These are phyloP conservation scores for Calameuta filiformis DNA, from an alignment of 2,888 invertebrate species.

Conservation along the genomic window DNA sequence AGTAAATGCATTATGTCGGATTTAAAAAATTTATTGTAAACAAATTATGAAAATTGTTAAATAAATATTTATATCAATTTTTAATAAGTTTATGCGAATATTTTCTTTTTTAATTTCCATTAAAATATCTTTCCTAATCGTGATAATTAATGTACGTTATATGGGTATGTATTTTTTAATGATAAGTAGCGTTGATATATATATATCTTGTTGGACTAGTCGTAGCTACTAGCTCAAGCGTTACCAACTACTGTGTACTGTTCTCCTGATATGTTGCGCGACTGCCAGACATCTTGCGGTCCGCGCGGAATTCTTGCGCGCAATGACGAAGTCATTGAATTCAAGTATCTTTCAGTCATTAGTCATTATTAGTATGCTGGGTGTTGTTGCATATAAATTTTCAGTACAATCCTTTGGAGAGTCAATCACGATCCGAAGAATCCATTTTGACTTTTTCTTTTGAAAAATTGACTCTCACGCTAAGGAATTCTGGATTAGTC, in stretches of 20 bases:
- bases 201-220: not conserved
- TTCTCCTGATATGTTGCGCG: conserved; percentile 42
- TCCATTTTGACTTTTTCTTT: not conserved
- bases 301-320: conserved; percentile 34
- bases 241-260: conserved; percentile 20
- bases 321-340: not conserved
- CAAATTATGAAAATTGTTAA: not conserved
- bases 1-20: no score
- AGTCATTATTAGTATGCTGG: not conserved
- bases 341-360: not conserved
- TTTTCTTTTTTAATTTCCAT: not conserved
- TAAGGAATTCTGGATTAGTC: not conserved
- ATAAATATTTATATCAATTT: not conserved
- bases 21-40: no score
- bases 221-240: not conserved
- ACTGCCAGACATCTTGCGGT: conserved; percentile 48
- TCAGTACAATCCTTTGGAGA: not conserved
- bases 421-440: not conserved
- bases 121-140: not conserved
- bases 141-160: not conserved
- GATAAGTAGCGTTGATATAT: not conserved
- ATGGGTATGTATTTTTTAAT: not conserved
- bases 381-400: not conserved
- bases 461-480: not conserved
- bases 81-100: not conserved